A percentile compares a stretch with the other conserved stretches of the same genome.
phyloP scores from a whole-genome alignment of 2,797 vertebrate genomes.

The Platalea minor region DNA sequence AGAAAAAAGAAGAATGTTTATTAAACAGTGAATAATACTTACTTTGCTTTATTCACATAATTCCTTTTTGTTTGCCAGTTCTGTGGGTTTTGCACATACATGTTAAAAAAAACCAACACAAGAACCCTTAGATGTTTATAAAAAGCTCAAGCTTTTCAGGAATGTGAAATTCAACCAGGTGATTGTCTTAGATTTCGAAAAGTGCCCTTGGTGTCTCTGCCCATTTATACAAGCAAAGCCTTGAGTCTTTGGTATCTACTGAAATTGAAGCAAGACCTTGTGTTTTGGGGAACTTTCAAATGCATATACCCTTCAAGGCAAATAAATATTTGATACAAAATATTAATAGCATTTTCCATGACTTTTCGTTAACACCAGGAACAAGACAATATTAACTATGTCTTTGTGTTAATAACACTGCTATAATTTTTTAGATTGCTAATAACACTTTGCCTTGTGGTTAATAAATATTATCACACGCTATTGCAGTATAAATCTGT shows the following conservation, averaged over 20 bases:
- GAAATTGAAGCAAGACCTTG: not conserved
- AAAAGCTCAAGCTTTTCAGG: not conserved
- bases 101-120: not conserved
- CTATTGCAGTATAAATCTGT: not conserved
- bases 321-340: not conserved
- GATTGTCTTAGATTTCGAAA: not conserved
- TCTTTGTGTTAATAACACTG: not conserved
- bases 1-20: not conserved
- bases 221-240: not conserved
- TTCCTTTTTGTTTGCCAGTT: not conserved
- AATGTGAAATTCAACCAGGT: not conserved
- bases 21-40: not conserved
- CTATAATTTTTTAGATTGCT: not conserved
- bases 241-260: not conserved
- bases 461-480: not conserved
- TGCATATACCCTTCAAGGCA: not conserved
- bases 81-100: fast-evolving
- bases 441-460: not conserved
- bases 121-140: not conserved
- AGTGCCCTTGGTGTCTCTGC: not conserved
- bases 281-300: not conserved
- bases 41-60: not conserved
- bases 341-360: not conserved
- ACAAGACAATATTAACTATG: not conserved
- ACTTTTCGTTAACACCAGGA: not conserved